Evolutionary conservation across 2,113 vertebrate species (phyloP).

Genomic region (Plecturocebus donacophilus): DNA sequence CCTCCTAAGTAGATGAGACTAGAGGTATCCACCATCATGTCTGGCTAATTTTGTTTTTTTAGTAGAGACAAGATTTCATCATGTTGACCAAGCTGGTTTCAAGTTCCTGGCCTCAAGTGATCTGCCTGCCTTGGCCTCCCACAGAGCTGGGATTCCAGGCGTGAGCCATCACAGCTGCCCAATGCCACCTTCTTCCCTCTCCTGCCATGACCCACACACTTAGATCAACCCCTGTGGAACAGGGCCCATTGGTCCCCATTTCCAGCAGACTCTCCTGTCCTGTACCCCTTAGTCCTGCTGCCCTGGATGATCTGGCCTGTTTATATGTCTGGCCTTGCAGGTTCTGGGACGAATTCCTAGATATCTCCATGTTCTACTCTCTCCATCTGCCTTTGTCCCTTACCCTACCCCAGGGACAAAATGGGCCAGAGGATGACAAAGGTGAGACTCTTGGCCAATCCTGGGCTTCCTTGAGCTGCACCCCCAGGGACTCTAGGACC

Average conservation of each 20-base stretch:
- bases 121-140: background rate
- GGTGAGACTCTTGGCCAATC: background rate
- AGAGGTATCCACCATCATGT: too few species aligned
- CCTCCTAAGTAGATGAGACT: too few species aligned
- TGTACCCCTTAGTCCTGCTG: fast-evolving
- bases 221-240: background rate
- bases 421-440: background rate
- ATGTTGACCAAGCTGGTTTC: too few species aligned
- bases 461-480: too few species aligned
- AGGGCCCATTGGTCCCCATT: background rate
- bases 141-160: background rate
- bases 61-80: too few species aligned
- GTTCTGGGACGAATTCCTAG: background rate
- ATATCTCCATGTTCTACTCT: too few species aligned
- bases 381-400: background rate
- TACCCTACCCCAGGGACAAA: background rate
- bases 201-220: background rate
- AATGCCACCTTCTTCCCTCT: background rate
- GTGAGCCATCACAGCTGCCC: too few species aligned
- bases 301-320: background rate
- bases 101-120: too few species aligned
- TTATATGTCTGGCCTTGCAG: background rate
- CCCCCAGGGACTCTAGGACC: too few species aligned
- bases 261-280: background rate
- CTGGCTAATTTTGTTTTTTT: too few species aligned